Conservation (phyloP, 2,113 vertebrate genomes). For the Lepus americanus region DNA sequence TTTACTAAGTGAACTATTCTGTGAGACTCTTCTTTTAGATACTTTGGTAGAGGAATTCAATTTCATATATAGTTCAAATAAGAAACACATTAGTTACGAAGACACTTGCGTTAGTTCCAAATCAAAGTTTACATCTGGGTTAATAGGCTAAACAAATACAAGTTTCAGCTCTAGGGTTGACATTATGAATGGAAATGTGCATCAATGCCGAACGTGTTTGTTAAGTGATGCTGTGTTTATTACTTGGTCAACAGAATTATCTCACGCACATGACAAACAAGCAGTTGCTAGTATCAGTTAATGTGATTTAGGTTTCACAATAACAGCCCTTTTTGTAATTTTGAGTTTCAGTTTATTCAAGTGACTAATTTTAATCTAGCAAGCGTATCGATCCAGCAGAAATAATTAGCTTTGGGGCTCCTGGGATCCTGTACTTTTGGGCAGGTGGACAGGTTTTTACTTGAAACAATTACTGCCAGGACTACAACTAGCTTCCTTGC, state of each 20-base stretch:
- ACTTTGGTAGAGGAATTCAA: background rate
- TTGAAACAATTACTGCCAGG: slow-evolving; percentile 61
- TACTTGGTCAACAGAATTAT: slow-evolving; percentile 69
- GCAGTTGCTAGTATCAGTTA: slow-evolving; percentile 69
- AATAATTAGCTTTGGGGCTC: slow-evolving; percentile 71
- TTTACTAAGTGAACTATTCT: slow-evolving; percentile 57
- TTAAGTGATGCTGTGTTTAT: slow-evolving; percentile 42
- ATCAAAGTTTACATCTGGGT: slow-evolving; percentile 50
- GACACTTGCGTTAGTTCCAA: slow-evolving; percentile 49
- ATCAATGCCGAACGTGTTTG: slow-evolving; percentile 58
- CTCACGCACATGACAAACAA: slow-evolving; percentile 68
- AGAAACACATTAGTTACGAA: slow-evolving; percentile 49
- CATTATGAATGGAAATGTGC: slow-evolving; percentile 57
- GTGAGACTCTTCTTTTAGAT: slow-evolving; percentile 63
- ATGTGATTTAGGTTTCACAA: slow-evolving; percentile 65
- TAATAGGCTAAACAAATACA: slow-evolving; percentile 16
- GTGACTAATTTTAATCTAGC: slow-evolving; percentile 68
- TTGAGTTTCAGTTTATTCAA: slow-evolving; percentile 45
- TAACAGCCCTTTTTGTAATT: slow-evolving; percentile 41
- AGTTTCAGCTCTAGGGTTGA: background rate
- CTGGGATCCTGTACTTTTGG: slow-evolving; percentile 44
- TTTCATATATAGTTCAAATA: slow-evolving; percentile 62
- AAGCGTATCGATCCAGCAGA: slow-evolving; percentile 69
- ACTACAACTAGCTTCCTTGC: slow-evolving; percentile 28
- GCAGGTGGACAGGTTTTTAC: slow-evolving; percentile 24